These are phyloP conservation scores for Amyelois transitella DNA, from an alignment of 1,140 invertebrate genomes.

Conservation along the genomic window DNA sequence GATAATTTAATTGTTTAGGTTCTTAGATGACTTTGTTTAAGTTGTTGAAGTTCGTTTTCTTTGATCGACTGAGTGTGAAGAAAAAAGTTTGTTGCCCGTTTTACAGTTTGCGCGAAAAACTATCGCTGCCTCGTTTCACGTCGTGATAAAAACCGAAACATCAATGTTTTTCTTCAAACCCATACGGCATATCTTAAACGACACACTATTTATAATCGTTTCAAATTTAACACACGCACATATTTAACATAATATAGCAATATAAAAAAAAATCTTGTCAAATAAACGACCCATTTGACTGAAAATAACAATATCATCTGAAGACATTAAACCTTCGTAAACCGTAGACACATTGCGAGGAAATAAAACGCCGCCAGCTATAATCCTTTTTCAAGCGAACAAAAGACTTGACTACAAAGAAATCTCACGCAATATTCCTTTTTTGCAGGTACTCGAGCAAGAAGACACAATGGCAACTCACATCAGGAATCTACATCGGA, in stretches of 20 bases:
- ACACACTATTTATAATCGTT: no score
- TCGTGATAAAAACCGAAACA: no score
- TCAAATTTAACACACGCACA: no score
- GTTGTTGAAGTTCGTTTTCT: no score
- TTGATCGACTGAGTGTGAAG: no score
- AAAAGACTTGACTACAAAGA: slow-evolving; percentile 1
- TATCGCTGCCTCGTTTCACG: no score
- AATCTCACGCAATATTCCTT: slow-evolving; percentile 19
- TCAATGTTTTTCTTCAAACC: no score
- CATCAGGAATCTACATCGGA: slow-evolving; percentile 23
- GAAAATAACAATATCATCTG: not conserved
- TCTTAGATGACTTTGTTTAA: no score
- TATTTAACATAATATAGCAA: not conserved
- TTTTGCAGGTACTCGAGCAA: slow-evolving; percentile 37
- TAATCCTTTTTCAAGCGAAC: not conserved
- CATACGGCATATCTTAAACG: no score
- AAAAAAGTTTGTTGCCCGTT: no score
- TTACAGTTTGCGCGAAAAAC: no score
- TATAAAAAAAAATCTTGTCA: not conserved
- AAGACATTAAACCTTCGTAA: not conserved
- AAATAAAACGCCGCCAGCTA: not conserved
- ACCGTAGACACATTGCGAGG: not conserved
- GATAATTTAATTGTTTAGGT: no score
- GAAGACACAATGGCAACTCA: slow-evolving; percentile 33
- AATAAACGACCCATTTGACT: not conserved